Evolutionary conservation across 2,888 invertebrate genomes (phyloP).

Genomic region (Ophion costatus): DNA sequence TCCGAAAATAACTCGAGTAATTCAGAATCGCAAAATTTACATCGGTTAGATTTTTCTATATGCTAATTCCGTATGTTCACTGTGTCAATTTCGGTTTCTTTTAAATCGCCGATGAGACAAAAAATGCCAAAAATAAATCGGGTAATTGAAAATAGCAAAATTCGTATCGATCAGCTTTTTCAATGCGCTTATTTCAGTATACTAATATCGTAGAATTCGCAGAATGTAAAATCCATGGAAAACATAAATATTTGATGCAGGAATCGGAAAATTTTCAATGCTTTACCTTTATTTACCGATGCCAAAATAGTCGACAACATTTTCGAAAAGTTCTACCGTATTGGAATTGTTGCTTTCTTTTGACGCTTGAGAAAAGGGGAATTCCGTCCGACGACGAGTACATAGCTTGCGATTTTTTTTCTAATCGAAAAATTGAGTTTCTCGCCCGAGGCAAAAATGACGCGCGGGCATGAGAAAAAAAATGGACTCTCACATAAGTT

Average conservation of each 20-base stretch:
- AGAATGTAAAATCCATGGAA: no score
- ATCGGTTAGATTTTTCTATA: no score
- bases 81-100: no score
- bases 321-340: not conserved
- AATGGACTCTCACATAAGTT: conserved; percentile 51
- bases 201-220: no score
- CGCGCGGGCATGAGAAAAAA: conserved; percentile 3
- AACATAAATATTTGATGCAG: no score
- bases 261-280: not conserved
- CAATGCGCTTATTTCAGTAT: not conserved
- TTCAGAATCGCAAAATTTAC: no score
- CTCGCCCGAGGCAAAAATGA: conserved; percentile 18
- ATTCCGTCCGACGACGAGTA: not conserved
- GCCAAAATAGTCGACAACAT: not conserved
- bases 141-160: no score
- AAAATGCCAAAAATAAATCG: no score
- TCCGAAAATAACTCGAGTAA: no score
- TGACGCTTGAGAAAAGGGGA: not conserved
- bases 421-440: not conserved
- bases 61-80: no score
- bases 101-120: no score
- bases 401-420: not conserved
- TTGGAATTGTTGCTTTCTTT: not conserved
- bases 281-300: not conserved
- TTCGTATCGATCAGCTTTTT: no score